Conservation (phyloP, 92 coral and sea anemone genomes). For the Blastomussa wellsi region DNA sequence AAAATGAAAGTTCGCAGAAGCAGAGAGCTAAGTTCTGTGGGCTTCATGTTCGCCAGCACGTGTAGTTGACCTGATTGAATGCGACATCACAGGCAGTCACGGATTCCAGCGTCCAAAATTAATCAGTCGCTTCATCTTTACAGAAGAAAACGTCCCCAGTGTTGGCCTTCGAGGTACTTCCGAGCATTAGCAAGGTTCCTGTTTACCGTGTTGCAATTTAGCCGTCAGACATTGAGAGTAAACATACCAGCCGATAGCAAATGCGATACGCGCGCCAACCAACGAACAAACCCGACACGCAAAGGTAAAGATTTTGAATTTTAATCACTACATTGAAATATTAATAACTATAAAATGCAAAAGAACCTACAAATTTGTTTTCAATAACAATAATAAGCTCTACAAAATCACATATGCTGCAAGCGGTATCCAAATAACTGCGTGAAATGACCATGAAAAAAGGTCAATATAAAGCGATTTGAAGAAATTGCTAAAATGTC, state of each 20-base stretch:
- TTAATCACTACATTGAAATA: slow-evolving; percentile 14
- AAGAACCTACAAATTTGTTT: neutral
- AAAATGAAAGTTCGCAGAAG: neutral
- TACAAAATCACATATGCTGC: neutral
- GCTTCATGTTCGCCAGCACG: neutral
- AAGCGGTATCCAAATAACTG: neutral
- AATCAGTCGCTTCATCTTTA: neutral
- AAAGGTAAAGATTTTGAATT: neutral
- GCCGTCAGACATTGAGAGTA: neutral
- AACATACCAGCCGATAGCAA: neutral
- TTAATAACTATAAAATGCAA: slow-evolving; percentile 13
- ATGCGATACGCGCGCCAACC: neutral
- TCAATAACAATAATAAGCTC: neutral
- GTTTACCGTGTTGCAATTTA: neutral
- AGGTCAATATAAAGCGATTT: neutral
- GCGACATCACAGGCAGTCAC: slow-evolving; percentile 8
- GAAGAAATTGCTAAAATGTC: neutral
- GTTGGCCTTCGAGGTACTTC: neutral
- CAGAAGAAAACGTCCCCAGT: neutral
- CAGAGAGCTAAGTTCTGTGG: neutral
- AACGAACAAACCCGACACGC: slow-evolving; percentile 16
- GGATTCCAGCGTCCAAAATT: neutral
- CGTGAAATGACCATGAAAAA: neutral
- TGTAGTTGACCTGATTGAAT: neutral
- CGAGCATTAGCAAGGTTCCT: neutral